These are phyloP conservation scores for Papilio polyxenes DNA, from an alignment of 1,140 invertebrate species.

Conservation along the genomic window DNA sequence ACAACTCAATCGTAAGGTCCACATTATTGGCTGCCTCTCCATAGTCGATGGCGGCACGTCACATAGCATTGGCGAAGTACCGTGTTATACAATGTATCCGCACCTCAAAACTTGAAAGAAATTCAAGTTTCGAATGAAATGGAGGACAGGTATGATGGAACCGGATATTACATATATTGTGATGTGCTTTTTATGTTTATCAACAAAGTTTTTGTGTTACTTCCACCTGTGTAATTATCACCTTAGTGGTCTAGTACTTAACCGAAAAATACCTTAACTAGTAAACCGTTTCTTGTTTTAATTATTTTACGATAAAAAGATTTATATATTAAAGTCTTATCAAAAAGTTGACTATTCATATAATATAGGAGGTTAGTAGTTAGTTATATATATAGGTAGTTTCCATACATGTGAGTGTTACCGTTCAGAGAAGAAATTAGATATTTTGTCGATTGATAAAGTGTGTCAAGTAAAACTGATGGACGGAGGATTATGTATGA, in stretches of 20 bases:
- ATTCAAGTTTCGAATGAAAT: neutral
- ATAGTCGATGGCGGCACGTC: neutral
- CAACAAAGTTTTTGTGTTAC: neutral
- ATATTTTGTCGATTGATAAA: neutral
- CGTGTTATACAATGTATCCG: neutral
- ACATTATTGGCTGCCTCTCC: neutral
- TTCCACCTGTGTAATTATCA: no score
- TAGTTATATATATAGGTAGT: no score
- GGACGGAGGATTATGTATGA: slow-evolving; percentile 21
- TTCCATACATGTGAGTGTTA: no score
- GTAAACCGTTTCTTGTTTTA: no score
- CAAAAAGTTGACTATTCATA: no score
- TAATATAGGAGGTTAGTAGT: no score
- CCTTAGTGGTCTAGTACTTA: no score
- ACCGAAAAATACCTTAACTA: no score
- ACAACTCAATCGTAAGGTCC: neutral
- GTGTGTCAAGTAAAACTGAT: slow-evolving; percentile 6
- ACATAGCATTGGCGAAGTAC: neutral
- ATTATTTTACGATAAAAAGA: no score
- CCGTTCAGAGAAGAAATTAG: neutral
- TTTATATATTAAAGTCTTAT: no score
- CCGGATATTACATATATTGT: slow-evolving; percentile 4
- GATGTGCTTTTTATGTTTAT: neutral
- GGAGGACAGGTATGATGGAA: neutral
- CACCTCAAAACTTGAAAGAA: slow-evolving; percentile 4